A percentile compares a stretch with the other conserved stretches of the same genome.
phyloP scores from a whole-genome alignment of 2,888 invertebrate genomes.

The Melitaea athalia region DNA sequence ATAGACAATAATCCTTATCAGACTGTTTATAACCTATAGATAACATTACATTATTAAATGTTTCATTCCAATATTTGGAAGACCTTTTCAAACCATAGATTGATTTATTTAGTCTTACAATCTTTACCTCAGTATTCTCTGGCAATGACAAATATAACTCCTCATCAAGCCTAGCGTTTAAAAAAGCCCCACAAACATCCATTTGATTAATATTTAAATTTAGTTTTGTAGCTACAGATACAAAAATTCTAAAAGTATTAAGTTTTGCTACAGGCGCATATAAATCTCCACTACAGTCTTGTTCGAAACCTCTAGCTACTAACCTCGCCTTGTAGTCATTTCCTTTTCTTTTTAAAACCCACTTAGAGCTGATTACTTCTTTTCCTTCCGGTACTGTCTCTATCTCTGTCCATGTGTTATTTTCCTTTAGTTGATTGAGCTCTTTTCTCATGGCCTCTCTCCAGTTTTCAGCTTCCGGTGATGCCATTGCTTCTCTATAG shows the following conservation, averaged over 20 bases:
- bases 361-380: not conserved
- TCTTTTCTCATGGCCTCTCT: not conserved
- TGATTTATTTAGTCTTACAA: constrained; percentile 12
- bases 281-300: constrained; percentile 14
- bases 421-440: not conserved
- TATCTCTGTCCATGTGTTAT: not conserved
- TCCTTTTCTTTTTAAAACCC: constrained; percentile 11
- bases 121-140: not conserved
- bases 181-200: constrained; percentile 17
- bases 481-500: not conserved
- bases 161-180: constrained; percentile 10
- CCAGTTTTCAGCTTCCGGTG: not conserved
- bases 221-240: constrained; percentile 10
- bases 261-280: constrained; percentile 24
- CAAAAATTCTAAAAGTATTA: constrained; percentile 6
- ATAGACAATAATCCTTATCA: too few relatives aligned
- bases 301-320: constrained; percentile 23
- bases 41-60: constrained; percentile 2
- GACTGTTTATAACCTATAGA: not conserved
- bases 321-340: constrained; percentile 14
- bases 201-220: constrained; percentile 1
- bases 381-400: constrained; percentile 6
- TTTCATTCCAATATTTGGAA: constrained; percentile 19
- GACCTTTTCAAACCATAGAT: constrained; percentile 19
- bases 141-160: not conserved